Percentiles rank a stretch among this genome's conserved stretches.
These are phyloP conservation scores for Empidonax traillii DNA, from an alignment of 2,113 vertebrate genomes.

Conservation along the genomic window DNA sequence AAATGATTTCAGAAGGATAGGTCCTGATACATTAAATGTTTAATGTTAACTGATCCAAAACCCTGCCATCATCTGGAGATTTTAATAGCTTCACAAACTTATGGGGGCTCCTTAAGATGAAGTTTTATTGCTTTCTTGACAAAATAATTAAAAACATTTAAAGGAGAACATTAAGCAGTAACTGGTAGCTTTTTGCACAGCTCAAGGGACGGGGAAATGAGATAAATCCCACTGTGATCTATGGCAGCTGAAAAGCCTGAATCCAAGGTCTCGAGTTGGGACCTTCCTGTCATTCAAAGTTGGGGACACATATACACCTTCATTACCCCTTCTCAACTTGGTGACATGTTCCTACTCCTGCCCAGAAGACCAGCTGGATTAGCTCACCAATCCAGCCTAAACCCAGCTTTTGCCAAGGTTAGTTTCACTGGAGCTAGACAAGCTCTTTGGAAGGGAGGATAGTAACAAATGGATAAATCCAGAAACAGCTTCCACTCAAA, in stretches of 20 bases:
- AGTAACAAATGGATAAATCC: neutral
- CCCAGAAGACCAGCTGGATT: neutral
- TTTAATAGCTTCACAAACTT: constrained; percentile 18
- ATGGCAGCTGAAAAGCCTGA: neutral
- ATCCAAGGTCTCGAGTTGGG: neutral
- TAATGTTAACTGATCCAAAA: constrained; percentile 21
- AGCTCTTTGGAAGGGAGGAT: neutral
- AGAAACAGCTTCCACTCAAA: neutral
- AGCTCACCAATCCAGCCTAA: neutral
- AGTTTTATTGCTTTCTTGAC: constrained; percentile 17
- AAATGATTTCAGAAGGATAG: constrained; percentile 14
- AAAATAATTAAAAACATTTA: constrained; percentile 49
- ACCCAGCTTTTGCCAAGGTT: neutral
- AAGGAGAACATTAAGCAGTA: constrained; percentile 3
- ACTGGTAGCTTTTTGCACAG: neutral
- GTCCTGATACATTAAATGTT: neutral
- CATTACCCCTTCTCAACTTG: neutral
- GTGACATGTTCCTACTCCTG: neutral
- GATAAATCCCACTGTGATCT: neutral
- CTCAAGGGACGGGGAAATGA: neutral
- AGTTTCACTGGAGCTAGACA: neutral
- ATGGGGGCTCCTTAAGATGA: neutral
- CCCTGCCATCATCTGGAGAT: neutral
- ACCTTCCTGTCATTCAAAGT: neutral
- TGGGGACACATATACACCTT: no score